A percentile compares a stretch with the other conserved stretches of the same genome.
These are phyloP conservation scores for Galaxea fascicularis DNA, from an alignment of 92 coral and sea anemone species.

Conservation along the genomic window DNA sequence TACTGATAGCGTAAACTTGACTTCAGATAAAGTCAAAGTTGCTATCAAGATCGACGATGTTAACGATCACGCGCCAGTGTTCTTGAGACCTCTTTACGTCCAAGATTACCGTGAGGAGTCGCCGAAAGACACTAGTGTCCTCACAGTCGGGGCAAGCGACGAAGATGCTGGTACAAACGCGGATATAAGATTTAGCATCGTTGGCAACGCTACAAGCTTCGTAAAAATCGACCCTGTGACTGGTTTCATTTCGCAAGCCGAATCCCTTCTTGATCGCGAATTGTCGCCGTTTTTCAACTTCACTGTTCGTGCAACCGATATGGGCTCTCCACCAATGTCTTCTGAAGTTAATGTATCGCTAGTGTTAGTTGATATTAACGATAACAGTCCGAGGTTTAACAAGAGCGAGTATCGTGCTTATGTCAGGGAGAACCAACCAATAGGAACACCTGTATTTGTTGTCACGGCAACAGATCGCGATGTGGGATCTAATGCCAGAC, in stretches of 20 bases:
- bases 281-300: constrained; percentile 59
- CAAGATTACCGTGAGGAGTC: constrained; percentile 87
- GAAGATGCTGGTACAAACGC: constrained; percentile 83
- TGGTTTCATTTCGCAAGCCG: constrained; percentile 73
- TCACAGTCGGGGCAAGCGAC: constrained; percentile 78
- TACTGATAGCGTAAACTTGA: constrained; percentile 68
- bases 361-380: constrained; percentile 84
- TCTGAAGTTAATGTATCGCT: constrained; percentile 75
- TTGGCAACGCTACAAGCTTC: constrained; percentile 71
- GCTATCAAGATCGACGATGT: constrained; percentile 73
- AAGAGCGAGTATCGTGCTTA: constrained; percentile 75
- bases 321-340: constrained; percentile 66
- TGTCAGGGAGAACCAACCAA: constrained; percentile 86
- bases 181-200: constrained; percentile 76
- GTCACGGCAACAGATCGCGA: constrained; percentile 86
- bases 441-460: constrained; percentile 71
- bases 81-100: constrained; percentile 42
- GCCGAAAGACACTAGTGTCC: constrained; percentile 76
- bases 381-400: constrained; percentile 79
- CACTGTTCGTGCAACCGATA: constrained; percentile 76
- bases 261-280: constrained; percentile 65
- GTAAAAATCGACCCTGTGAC: constrained; percentile 65
- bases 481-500: constrained; percentile 74
- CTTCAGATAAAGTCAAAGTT: constrained; percentile 60
- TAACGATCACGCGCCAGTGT: constrained; percentile 86